Base-by-base conservation (phyloP, 2,888 invertebrate genomes). In the Trileptium ribeirensis region DNA sequence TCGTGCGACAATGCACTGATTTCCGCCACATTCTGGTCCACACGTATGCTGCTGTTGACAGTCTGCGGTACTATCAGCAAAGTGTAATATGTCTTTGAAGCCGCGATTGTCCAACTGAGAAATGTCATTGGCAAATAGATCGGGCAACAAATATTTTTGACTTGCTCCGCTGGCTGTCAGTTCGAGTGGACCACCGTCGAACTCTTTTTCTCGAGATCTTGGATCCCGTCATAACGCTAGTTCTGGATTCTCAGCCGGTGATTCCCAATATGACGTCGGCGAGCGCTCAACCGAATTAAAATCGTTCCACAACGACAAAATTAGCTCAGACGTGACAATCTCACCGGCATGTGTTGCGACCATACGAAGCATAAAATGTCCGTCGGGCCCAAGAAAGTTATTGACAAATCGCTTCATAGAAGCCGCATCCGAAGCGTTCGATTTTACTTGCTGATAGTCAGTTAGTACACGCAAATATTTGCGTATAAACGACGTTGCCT, bases 311-410 rank as follows among this genome's bases (percentile, higher is more conserved):
- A 88, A 84, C 3, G 87, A 86, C 40, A 88, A 84, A 24, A 88
- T 87, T 81, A 88, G 82, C 82, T 88, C 88, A 81, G 86, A 86
- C 81, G 84, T 86, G 87, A 88, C 87, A 67, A 88, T 83, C 79
- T 88, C 88, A 40, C 88, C 88, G 38, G 88, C 88, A 81, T 88
- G 88, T 0, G 88, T 88, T 1, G 87, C 87, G 79, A 88, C 87
- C 86, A 88, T 88, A 33, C 88, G 86, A 40, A 88, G 84, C 87
- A 88, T 88, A 83, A 88, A 88, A n/a, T 88, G 85, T 74, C 88
- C 88, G 84, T 84, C 39, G 29, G 34, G 78, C 8, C 88, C 84
- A 38, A 88, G 83, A 82, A 88, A 88, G 64, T 86, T 85, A 81
- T 88, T 86, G n/a, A 87, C 86, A 84, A 88, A 88, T 79, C 88